A percentile compares a stretch with the other conserved stretches of the same genome.
These are phyloP conservation scores for Amphipoea oculea DNA, from an alignment of 2,888 invertebrate genomes.

Conservation along the genomic window DNA sequence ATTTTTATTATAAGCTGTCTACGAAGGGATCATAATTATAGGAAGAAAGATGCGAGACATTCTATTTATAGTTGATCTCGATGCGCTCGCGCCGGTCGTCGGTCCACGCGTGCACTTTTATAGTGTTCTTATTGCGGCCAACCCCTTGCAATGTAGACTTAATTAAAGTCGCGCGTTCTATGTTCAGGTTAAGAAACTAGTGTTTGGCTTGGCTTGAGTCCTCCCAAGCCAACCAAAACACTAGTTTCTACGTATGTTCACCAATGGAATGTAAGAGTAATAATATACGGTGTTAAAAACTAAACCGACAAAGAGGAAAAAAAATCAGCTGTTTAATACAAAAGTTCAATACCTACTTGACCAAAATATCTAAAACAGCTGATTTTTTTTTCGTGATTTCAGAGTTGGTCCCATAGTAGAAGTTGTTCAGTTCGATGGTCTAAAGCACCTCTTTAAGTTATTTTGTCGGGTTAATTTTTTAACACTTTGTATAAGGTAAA, in stretches of 20 bases:
- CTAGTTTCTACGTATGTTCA: neutral
- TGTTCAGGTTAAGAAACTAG: constrained; percentile 12
- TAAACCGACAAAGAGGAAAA: no score
- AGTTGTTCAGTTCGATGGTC: no score
- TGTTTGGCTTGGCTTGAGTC: neutral
- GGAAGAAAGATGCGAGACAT: constrained; percentile 51
- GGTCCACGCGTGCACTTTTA: constrained; percentile 41
- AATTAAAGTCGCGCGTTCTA: constrained; percentile 37
- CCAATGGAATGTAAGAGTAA: neutral
- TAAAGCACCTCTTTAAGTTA: no score
- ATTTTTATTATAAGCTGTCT: constrained; percentile 22
- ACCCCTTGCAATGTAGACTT: constrained; percentile 40
- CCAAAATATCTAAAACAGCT: no score
- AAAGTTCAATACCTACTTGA: no score
- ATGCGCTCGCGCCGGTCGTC: constrained; percentile 32
- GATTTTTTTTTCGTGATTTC: no score
- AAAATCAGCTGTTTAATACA: no score
- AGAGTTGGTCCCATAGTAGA: no score
- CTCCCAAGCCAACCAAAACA: no score
- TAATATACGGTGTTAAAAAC: no score
- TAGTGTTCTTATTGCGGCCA: constrained; percentile 49
- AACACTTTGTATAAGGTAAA: no score
- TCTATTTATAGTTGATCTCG: constrained; percentile 55
- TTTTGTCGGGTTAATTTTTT: no score
- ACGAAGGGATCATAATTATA: constrained; percentile 38